Conservation (phyloP, 2,888 invertebrate genomes). For the Drosophila leonis region DNA sequence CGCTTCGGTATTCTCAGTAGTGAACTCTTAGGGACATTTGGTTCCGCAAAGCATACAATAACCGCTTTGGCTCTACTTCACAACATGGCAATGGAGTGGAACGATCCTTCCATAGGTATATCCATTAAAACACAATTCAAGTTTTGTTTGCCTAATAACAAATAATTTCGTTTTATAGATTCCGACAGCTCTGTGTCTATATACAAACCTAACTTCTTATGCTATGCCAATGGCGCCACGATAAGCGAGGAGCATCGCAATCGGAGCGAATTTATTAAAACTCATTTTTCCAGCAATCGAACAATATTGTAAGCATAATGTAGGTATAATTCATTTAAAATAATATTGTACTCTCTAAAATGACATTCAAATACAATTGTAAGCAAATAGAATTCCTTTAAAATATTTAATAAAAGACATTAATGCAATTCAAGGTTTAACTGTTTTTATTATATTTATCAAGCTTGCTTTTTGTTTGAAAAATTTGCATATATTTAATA, state of each 20-base stretch:
- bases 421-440: not conserved
- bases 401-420: not conserved
- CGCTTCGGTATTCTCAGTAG: conserved; percentile 74
- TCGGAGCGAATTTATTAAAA: conserved; percentile 74
- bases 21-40: conserved; percentile 68
- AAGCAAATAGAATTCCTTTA: not conserved
- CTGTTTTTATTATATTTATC: not conserved
- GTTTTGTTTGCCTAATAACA: not conserved
- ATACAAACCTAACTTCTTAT: conserved; percentile 47
- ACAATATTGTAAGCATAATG: not conserved
- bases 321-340: not conserved
- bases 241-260: conserved; percentile 59
- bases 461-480: not conserved
- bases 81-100: conserved; percentile 83
- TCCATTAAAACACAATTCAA: not conserved
- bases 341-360: not conserved
- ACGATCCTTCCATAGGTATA: conserved; percentile 70
- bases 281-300: conserved; percentile 47
- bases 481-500: not conserved
- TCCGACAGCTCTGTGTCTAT: conserved; percentile 42
- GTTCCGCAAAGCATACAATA: conserved; percentile 71
- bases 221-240: conserved; percentile 11
- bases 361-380: not conserved
- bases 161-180: conserved; percentile 35
- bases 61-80: conserved; percentile 78